Conservation (phyloP, 2,797 vertebrate genomes). For the Spinibarbus caldwelli region DNA sequence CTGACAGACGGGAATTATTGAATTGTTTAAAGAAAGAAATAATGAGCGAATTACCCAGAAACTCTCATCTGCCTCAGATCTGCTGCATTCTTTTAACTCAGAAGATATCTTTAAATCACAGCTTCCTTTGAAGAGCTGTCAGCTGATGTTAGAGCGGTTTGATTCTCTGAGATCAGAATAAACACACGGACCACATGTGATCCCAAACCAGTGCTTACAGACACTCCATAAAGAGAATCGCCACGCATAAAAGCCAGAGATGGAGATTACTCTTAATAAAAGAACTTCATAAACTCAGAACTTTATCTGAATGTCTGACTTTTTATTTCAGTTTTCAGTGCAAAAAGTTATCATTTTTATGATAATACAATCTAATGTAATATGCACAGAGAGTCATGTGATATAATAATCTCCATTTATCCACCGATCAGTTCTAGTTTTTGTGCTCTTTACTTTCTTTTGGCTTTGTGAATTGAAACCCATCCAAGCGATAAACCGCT, state of each 20-base stretch:
- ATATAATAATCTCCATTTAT: neutral
- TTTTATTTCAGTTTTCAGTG: conserved; percentile 15
- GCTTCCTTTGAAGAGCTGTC: neutral
- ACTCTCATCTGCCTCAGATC: neutral
- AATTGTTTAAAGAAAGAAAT: conserved; percentile 61
- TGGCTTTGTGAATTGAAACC: neutral
- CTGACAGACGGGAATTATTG: conserved; percentile 75
- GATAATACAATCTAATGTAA: neutral
- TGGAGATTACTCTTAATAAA: conserved; percentile 1
- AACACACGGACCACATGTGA: neutral
- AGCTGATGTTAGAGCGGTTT: neutral
- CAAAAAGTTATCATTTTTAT: neutral
- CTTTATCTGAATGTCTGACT: neutral
- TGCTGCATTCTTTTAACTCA: no score
- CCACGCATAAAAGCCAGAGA: neutral
- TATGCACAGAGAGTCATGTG: neutral
- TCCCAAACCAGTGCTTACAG: neutral
- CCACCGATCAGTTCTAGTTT: neutral
- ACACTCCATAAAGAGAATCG: neutral
- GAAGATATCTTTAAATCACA: neutral
- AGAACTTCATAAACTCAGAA: neutral
- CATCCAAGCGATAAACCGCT: neutral
- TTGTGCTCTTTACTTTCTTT: neutral
- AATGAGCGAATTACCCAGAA: conserved; percentile 25
- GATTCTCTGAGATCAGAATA: conserved; percentile 1